These are phyloP conservation scores for Ennomos quercinarius DNA, from an alignment of 2,888 invertebrate species.

Conservation along the genomic window DNA sequence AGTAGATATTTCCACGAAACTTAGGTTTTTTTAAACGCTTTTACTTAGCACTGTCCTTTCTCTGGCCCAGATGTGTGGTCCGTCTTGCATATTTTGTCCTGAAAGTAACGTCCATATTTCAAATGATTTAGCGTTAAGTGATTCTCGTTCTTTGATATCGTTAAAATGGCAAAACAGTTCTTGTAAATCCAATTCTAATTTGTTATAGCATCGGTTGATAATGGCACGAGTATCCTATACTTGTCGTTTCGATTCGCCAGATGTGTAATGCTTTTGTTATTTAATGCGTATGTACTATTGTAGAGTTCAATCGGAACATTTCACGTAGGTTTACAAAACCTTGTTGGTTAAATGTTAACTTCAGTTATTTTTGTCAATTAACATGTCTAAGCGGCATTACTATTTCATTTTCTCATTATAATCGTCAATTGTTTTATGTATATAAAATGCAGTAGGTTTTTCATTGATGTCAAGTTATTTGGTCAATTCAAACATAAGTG, in stretches of 20 bases:
- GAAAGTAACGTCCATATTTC: conserved; percentile 82
- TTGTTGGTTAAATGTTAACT: conserved; percentile 67
- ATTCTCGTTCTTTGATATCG: conserved; percentile 65
- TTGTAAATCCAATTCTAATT: conserved; percentile 56
- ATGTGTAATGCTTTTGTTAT: conserved; percentile 70
- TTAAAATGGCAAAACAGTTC: conserved; percentile 48
- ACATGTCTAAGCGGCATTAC: conserved; percentile 64
- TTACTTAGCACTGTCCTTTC: conserved; percentile 36
- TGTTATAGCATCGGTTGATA: conserved; percentile 48
- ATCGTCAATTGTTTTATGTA: conserved; percentile 74
- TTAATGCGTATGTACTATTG: conserved; percentile 65
- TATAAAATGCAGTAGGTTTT: conserved; percentile 54
- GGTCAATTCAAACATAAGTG: conserved; percentile 78
- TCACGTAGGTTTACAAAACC: conserved; percentile 70
- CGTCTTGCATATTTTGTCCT: conserved; percentile 82
- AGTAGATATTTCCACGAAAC: conserved; percentile 45
- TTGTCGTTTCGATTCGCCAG: conserved; percentile 56
- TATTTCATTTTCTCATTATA: conserved; percentile 64
- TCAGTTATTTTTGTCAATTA: conserved; percentile 82
- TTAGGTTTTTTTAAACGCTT: conserved; percentile 35
- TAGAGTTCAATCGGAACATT: conserved; percentile 45
- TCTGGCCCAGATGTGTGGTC: conserved; percentile 66
- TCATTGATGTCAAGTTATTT: conserved; percentile 69
- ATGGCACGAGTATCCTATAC: conserved; percentile 54
- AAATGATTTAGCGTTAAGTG: conserved; percentile 82